Evolutionary conservation across 2,113 vertebrate species (phyloP), one percentile per base, ranked within the genome.

Genomic region (Phoxinus phoxinus): DNA sequence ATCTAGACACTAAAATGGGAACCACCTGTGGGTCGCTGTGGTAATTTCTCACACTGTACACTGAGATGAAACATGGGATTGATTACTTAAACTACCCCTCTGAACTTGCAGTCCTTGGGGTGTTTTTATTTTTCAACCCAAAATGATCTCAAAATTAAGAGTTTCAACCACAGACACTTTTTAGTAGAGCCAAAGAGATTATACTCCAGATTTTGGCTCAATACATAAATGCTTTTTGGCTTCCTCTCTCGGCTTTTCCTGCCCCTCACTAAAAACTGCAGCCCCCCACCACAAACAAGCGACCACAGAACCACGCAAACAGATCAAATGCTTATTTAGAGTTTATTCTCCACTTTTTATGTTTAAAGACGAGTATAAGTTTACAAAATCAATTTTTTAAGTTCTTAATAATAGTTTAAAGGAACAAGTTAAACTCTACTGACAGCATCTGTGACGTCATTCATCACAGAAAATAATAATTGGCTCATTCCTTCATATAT

Each of bases 101-200:
- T 85, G 74, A 76, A 89, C 79, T 85, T 80, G 71, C 85, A 87
- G 15, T 76, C 77, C 53, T 71, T 81, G 84, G 83, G 46, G 65
- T 76, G 75, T 79, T 89, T 83, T 82, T 83, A 74, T 87, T 85
- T 89, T 86, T 87, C 65, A 59, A 87, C 86, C 67, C 72, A 86
- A 88, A 87, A 87, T 81, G 37, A 88, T 87, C 84, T 86, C 59
- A 37, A 86, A 90, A 89, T 88, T 87, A 84, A 86, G 82, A 72
- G 74, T 84, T 84, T 87, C 58, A 65, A 87, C 87, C 86, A 51
- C 87, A 86, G 84, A 83, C 69, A 85, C 86, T 89, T 86, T 87
- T 78, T 86, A 86, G 78, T 6, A 76, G 84, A 84, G 87, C 87
- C 86, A 87, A 83, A 85, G 30, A 88, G 86, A 88, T 90, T 88